Conservation (phyloP, 1,140 invertebrate genomes). For the Drosophila kurseongensis region DNA sequence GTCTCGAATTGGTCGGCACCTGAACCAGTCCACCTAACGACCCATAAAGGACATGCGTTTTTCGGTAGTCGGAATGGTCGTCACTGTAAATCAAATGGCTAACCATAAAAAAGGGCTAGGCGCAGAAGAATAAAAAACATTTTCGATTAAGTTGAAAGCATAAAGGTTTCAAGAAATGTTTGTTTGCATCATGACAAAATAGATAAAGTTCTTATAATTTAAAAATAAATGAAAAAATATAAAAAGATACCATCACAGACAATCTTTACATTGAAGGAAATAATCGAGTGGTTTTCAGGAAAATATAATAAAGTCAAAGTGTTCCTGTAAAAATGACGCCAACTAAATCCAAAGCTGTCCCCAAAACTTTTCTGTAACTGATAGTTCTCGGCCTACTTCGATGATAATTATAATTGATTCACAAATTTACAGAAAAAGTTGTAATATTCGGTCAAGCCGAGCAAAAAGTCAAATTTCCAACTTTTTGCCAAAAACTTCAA, state of each 20-base stretch:
- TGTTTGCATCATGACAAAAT: background rate
- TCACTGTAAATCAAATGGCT: constrained; percentile 62
- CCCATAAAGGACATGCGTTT: constrained; percentile 60
- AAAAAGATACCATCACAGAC: too few species aligned
- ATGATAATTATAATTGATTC: constrained; percentile 58
- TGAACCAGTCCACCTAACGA: constrained; percentile 50
- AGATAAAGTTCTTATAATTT: too few species aligned
- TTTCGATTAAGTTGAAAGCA: background rate
- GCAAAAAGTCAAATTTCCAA: constrained; percentile 45
- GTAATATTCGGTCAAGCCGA: constrained; percentile 34
- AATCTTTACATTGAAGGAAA: too few species aligned
- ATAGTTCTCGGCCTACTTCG: constrained; percentile 31
- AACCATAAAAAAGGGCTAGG: constrained; percentile 15
- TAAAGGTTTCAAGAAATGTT: constrained; percentile 9
- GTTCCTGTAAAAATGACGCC: too few species aligned
- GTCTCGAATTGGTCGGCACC: constrained; percentile 20
- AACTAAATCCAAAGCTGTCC: background rate
- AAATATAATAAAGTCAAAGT: background rate
- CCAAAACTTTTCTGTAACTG: constrained; percentile 8
- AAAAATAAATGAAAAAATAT: too few species aligned
- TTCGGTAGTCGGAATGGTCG: constrained; percentile 26
- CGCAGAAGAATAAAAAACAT: background rate
- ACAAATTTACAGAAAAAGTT: constrained; percentile 40
- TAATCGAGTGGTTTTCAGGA: too few species aligned
- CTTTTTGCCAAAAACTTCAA: constrained; percentile 40